Evolutionary conservation across 2,797 vertebrate species (phyloP), one percentile per base, ranked within the genome.

Genomic region (Gymnothorax javanicus): DNA sequence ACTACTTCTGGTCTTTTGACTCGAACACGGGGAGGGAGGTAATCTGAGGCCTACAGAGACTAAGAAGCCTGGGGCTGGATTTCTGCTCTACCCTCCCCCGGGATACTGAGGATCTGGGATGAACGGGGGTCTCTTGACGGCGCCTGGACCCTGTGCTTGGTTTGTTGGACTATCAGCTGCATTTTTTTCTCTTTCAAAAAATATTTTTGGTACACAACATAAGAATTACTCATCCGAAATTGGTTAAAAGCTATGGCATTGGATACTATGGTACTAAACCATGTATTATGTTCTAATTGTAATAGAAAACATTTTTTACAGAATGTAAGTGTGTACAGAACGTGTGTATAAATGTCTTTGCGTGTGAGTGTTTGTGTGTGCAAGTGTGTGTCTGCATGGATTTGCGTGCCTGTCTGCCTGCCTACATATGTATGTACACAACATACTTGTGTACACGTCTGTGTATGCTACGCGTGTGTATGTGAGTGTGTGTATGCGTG

Each of bases 41-140:
- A 81, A 60, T 54, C 77, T 57, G 59, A 85, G 64, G 82, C 82
- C 82, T 7, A 67, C 75, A 82, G 25, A 67, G 58, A 84, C 86
- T 89, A 64, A 87, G 89, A 87, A 91, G 90, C 91, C 89, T 91
- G 91, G 88, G 86, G 69, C 90, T 86, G 81, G 90, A 93, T 90
- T 89, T 91, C 62, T 91, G 85, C 91, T 89, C 92, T 92, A 85
- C 93, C 92, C 91, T 91, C 88, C 92, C 86, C 91, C 89, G 52
- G 73, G 33, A 43, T 59, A 90, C 90, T 91, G 86, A 92, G 88
- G 91, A 87, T 88, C 90, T 89, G 85, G 92, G 88, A 67, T 85
- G 91, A 90, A 89, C 88, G 87, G 91, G 86, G 85, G 81, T 87
- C 88, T 54, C 88, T 88, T 87, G 86, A 85, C 87, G 87, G 88